Percentiles rank a stretch among this genome's conserved stretches.
phyloP scores from a whole-genome alignment of 2,888 invertebrate genomes.

The Gasteruption jaculator region DNA sequence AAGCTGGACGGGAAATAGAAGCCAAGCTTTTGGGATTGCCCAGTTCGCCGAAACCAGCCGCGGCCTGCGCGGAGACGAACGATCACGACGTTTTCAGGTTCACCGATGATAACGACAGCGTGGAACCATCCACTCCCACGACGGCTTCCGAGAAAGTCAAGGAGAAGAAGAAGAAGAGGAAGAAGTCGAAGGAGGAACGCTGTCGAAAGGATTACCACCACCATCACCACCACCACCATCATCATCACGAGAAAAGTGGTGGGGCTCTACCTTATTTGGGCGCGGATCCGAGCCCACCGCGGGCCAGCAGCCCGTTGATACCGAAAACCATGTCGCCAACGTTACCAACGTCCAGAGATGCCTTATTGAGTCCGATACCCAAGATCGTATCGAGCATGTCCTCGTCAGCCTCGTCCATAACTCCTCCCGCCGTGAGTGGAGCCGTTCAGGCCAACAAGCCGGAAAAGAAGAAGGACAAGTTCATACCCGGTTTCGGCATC shows the following conservation, averaged over 20 bases:
- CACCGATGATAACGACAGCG: slow-evolving; percentile 59
- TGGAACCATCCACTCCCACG: slow-evolving; percentile 51
- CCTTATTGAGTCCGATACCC: slow-evolving; percentile 55
- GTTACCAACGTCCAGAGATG: slow-evolving; percentile 37
- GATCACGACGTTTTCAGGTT: slow-evolving; percentile 61
- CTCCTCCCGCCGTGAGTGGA: slow-evolving; percentile 24
- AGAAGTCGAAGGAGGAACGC: slow-evolving; percentile 76
- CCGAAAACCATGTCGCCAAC: slow-evolving; percentile 40
- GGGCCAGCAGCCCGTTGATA: slow-evolving; percentile 48
- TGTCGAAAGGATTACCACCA: slow-evolving; percentile 66
- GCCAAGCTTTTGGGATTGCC: slow-evolving; percentile 72
- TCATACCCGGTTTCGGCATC: slow-evolving; percentile 64
- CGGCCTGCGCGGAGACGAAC: slow-evolving; percentile 54
- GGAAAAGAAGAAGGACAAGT: slow-evolving; percentile 59
- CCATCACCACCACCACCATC: slow-evolving; percentile 57
- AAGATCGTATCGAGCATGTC: slow-evolving; percentile 55
- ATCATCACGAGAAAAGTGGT: slow-evolving; percentile 39
- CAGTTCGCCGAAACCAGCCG: slow-evolving; percentile 54
- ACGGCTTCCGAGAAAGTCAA: slow-evolving; percentile 56
- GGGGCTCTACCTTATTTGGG: slow-evolving; percentile 42
- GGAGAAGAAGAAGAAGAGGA: slow-evolving; percentile 82
- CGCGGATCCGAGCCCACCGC: slow-evolving; percentile 60
- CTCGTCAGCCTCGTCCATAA: slow-evolving; percentile 21
- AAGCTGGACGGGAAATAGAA: slow-evolving; percentile 77
- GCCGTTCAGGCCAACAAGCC: slow-evolving; percentile 35